Base-by-base conservation (phyloP, 1,140 invertebrate species). In the Drosophila sp. region DNA sequence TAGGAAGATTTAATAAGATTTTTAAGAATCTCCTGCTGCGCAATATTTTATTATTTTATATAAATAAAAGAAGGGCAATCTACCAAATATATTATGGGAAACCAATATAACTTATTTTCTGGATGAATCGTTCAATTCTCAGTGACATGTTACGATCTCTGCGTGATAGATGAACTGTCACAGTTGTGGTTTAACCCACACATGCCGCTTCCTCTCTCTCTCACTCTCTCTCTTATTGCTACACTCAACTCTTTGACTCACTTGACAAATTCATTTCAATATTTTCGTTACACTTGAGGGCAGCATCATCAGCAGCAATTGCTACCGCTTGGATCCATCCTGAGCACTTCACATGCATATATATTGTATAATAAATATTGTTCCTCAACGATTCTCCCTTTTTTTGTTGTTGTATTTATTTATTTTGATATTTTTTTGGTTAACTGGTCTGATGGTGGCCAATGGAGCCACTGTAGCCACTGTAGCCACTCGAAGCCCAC, bases 261-360 rank as follows among this genome's bases (percentile, higher is more conserved):
- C 78, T 84, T 78, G 71, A 87, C 82, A 81, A 87, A 87, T 81
- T 78, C 74, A 72, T 87, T 86, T 87, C 59, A 86, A 87, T 86
- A 89, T 87, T 87, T 89, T 87, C 53, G 83, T 87, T 89, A 89
- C 82, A 87, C 82, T 87, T 70, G 78, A 86, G 72, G 66, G 58
- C 70, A 67, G 61, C 61, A 64, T 46, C 74, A 57, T 61, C 58
- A 40, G 32, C 56, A 46, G 46, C 62, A 70, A 29, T 50, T 40
- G 59, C 74, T 67, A 51, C 64, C 45, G 57, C 41, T 45, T 27
- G 16, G 76, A 34, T 18, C 38, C 73, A 57, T 86, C 81, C 82
- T 72, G 67, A 70, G 46, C 18, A 51, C 64, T 48, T 36, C 50
- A 36, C 48, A 36, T 16, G 63, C 54, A 36, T 58, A 66, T 69